These are phyloP conservation scores for Neopipo cinnamomea DNA, from an alignment of 2,113 vertebrate species.

Conservation along the genomic window DNA sequence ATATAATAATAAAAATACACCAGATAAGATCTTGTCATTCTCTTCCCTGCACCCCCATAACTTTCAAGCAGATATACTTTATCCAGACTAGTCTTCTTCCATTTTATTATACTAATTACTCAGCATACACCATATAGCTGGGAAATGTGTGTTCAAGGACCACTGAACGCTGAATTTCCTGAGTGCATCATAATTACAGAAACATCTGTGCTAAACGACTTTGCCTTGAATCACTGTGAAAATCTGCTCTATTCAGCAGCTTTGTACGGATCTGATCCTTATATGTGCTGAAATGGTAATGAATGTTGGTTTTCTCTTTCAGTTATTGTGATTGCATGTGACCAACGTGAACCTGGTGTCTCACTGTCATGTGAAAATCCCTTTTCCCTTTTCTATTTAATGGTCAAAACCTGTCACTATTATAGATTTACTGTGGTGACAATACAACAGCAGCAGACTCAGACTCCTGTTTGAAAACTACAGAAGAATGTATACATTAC, in stretches of 20 bases:
- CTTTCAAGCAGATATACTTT: not conserved
- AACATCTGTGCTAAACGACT: conserved; percentile 26
- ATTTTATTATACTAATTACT: not conserved
- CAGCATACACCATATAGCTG: not conserved
- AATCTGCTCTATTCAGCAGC: not conserved
- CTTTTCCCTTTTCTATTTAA: not conserved
- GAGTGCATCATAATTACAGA: not conserved
- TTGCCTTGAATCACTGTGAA: not conserved
- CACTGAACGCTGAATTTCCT: conserved; percentile 6
- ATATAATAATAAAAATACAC: not conserved
- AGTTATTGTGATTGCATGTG: not conserved
- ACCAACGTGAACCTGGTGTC: not conserved
- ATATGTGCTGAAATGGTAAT: not conserved
- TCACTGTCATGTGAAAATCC: not conserved
- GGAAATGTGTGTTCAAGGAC: not conserved
- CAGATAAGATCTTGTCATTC: not conserved
- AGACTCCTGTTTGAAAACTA: not conserved
- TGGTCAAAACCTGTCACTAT: not conserved
- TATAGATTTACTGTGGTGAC: not conserved
- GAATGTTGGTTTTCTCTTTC: not conserved
- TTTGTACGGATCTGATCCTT: not conserved
- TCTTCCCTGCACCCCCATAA: not conserved
- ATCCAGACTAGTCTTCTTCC: not conserved
- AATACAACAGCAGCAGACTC: not conserved
- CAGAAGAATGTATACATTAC: not conserved